Percentiles rank a stretch among this genome's conserved stretches.
phyloP scores from a whole-genome alignment of 2,797 vertebrate genomes.

The Cottoperca gobio region DNA sequence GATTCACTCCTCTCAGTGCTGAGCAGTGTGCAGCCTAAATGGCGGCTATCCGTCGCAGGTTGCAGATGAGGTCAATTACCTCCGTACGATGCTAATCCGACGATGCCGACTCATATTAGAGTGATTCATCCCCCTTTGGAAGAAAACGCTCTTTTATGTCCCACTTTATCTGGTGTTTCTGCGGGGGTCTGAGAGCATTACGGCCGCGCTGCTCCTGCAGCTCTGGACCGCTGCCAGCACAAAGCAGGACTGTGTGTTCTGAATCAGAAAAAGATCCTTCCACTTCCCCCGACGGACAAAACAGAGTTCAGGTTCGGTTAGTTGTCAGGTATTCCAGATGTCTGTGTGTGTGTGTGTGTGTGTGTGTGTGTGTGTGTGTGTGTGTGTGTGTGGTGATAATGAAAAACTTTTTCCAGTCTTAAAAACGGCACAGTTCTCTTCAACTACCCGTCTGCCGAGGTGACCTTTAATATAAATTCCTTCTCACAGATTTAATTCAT shows the following conservation, averaged over 20 bases:
- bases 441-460: constrained; percentile 7
- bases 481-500: constrained; percentile 36
- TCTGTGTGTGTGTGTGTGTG: constrained; percentile 8
- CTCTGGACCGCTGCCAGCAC: constrained; percentile 45
- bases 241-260: constrained; percentile 51
- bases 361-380: neutral
- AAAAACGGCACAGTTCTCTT: constrained; percentile 24
- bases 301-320: constrained; percentile 43
- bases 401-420: constrained; percentile 55
- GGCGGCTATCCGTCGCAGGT: constrained; percentile 62
- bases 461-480: constrained; percentile 60
- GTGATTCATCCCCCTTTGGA: constrained; percentile 64
- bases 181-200: constrained; percentile 48
- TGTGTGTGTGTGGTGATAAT: constrained; percentile 26
- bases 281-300: constrained; percentile 48
- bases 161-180: constrained; percentile 58
- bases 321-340: constrained; percentile 69
- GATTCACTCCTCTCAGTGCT: constrained; percentile 65
- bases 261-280: constrained; percentile 47
- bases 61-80: constrained; percentile 74
- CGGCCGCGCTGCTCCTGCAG: constrained; percentile 33
- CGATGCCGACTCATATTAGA: constrained; percentile 56
- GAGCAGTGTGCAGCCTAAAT: constrained; percentile 54
- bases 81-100: constrained; percentile 60
- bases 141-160: constrained; percentile 64